Evolutionary conservation across 1,140 invertebrate species (phyloP).

Genomic region (Schlechtendalia chinensis): DNA sequence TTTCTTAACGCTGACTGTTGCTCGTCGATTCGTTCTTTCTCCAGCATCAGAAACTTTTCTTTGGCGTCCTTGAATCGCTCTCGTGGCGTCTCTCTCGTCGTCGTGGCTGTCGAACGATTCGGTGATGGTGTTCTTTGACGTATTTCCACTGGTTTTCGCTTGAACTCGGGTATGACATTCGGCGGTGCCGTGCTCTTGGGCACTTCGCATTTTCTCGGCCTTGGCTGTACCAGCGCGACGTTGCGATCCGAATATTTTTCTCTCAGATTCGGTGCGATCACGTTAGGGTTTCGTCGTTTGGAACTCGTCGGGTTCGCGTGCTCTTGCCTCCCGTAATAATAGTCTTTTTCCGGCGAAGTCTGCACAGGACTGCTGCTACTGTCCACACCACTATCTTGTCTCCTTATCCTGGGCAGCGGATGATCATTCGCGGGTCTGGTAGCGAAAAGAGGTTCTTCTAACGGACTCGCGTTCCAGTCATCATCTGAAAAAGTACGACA

Average conservation of each 20-base stretch:
- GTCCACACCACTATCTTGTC: slow-evolving; percentile 49
- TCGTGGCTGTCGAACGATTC: slow-evolving; percentile 53
- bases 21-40: slow-evolving; percentile 65
- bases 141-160: slow-evolving; percentile 55
- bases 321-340: slow-evolving; percentile 26
- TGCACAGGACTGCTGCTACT: slow-evolving; percentile 41
- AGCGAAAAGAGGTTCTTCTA: slow-evolving; percentile 54
- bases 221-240: slow-evolving; percentile 16
- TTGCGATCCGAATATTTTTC: slow-evolving; percentile 42
- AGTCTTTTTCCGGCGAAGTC: slow-evolving; percentile 40
- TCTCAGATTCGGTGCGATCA: background rate
- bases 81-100: slow-evolving; percentile 62
- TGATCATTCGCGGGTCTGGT: slow-evolving; percentile 53
- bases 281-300: background rate
- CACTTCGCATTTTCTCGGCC: slow-evolving; percentile 32
- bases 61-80: slow-evolving; percentile 80
- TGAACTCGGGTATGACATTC: background rate
- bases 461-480: slow-evolving; percentile 55
- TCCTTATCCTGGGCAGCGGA: slow-evolving; percentile 52
- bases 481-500: slow-evolving; percentile 55
- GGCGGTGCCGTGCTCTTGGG: background rate
- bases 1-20: slow-evolving; percentile 51
- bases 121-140: slow-evolving; percentile 61
- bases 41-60: slow-evolving; percentile 76
- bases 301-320: background rate